Evolutionary conservation across 2,888 invertebrate species (phyloP).

Genomic region (Dryococelus australis): DNA sequence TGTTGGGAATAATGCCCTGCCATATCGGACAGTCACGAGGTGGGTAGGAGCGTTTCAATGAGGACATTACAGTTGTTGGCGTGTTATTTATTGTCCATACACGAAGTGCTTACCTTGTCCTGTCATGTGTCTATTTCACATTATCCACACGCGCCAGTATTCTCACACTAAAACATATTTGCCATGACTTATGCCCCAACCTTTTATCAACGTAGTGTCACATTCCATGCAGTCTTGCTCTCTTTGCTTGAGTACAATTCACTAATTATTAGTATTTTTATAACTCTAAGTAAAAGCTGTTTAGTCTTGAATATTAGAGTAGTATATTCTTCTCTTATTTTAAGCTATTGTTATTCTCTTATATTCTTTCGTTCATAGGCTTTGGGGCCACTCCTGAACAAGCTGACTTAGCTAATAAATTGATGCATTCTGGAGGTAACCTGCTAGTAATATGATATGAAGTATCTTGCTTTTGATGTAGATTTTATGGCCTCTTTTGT

Average conservation of each 20-base stretch:
- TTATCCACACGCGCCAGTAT: too few relatives aligned
- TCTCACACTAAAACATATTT: too few relatives aligned
- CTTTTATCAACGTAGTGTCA: not conserved
- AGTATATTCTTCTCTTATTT: conserved; percentile 31
- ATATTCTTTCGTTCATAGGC: conserved; percentile 62
- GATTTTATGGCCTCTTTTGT: conserved; percentile 27
- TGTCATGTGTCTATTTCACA: too few relatives aligned
- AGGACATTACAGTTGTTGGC: too few relatives aligned
- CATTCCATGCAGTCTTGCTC: not conserved
- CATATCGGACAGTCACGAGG: too few relatives aligned
- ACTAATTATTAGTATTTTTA: not conserved
- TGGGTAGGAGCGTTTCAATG: too few relatives aligned
- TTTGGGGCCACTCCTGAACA: conserved; percentile 82
- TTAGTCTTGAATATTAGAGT: conserved; percentile 31
- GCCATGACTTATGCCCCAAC: too few relatives aligned
- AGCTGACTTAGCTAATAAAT: conserved; percentile 83
- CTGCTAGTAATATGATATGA: not conserved
- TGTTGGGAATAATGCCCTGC: too few relatives aligned
- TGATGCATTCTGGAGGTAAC: conserved; percentile 82
- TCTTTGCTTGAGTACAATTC: not conserved
- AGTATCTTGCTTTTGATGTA: conserved; percentile 32
- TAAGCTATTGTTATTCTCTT: not conserved
- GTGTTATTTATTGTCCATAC: too few relatives aligned
- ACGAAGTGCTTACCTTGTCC: too few relatives aligned
- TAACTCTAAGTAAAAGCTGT: not conserved